Percentiles rank a stretch among this genome's conserved stretches.
Evolutionary conservation across 2,113 vertebrate species (phyloP).

Genomic region (Mystacornis crossleyi): DNA sequence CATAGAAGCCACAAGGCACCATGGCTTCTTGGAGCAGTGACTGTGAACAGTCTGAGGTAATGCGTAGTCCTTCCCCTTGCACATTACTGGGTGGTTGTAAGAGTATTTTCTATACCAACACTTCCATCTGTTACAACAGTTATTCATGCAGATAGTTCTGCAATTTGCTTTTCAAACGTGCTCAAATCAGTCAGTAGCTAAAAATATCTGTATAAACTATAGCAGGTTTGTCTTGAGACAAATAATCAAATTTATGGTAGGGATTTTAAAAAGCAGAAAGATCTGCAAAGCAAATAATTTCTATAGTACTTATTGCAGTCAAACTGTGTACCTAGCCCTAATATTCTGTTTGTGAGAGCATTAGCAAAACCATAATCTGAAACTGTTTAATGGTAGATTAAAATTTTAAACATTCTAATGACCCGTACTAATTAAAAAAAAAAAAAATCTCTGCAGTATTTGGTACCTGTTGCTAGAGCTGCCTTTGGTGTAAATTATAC

Average conservation of each 20-base stretch:
- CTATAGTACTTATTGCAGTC: not conserved
- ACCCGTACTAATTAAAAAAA: accelerated
- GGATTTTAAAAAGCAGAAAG: not conserved
- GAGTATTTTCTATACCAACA: not conserved
- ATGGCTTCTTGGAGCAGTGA: not conserved
- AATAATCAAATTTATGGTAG: not conserved
- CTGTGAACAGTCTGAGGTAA: not conserved
- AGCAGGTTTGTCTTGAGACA: not conserved
- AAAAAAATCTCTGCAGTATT: not conserved
- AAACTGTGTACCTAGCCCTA: not conserved
- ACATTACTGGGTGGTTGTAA: not conserved
- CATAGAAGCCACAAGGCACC: not conserved
- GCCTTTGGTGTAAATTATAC: not conserved
- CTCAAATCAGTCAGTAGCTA: not conserved
- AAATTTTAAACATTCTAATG: not conserved
- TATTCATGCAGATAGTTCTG: not conserved
- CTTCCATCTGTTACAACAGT: not conserved
- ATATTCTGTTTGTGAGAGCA: not conserved
- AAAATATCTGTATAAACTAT: not conserved
- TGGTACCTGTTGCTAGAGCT: not conserved
- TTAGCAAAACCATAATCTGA: not conserved
- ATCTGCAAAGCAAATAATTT: not conserved
- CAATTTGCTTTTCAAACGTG: not conserved
- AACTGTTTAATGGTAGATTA: not conserved
- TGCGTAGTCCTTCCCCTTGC: not conserved